A percentile compares a stretch with the other conserved stretches of the same genome.
Evolutionary conservation across 1,140 invertebrate genomes (phyloP).

Genomic region (Procambarus clarkii): DNA sequence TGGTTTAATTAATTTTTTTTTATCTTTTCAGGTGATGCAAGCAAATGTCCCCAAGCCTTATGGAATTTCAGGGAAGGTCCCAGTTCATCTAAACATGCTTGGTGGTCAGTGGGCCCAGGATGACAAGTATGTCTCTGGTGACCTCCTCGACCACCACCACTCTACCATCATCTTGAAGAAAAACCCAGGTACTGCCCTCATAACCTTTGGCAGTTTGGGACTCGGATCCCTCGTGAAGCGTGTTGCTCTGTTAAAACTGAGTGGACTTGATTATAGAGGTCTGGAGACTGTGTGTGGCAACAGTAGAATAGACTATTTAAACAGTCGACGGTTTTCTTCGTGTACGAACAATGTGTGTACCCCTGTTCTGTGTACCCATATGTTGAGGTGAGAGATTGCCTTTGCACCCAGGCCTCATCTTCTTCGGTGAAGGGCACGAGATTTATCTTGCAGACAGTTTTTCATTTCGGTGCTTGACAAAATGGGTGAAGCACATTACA

Average conservation of each 20-base stretch:
- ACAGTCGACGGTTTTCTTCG: background rate
- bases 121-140: conserved; percentile 83
- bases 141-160: conserved; percentile 79
- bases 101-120: conserved; percentile 83
- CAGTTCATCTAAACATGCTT: conserved; percentile 83
- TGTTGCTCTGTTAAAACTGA: conserved; percentile 7
- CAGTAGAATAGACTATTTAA: conserved; percentile 18
- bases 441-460: no score
- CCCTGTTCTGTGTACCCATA: no score
- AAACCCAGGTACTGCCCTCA: conserved; percentile 50
- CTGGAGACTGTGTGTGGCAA: conserved; percentile 6
- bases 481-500: no score
- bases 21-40: conserved; percentile 66
- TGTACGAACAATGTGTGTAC: conserved; percentile 16
- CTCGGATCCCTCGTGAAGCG: background rate
- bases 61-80: conserved; percentile 76
- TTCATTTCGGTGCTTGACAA: no score
- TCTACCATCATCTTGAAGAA: conserved; percentile 45
- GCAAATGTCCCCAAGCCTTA: conserved; percentile 75
- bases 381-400: no score
- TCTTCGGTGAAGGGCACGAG: no score
- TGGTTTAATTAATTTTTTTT: background rate
- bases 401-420: no score
- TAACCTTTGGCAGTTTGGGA: conserved; percentile 13
- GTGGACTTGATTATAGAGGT: conserved; percentile 3